Percentiles rank a stretch among this genome's conserved stretches.
These are phyloP conservation scores for Eulemur mongoz DNA, from an alignment of 2,797 vertebrate species.

Conservation along the genomic window DNA sequence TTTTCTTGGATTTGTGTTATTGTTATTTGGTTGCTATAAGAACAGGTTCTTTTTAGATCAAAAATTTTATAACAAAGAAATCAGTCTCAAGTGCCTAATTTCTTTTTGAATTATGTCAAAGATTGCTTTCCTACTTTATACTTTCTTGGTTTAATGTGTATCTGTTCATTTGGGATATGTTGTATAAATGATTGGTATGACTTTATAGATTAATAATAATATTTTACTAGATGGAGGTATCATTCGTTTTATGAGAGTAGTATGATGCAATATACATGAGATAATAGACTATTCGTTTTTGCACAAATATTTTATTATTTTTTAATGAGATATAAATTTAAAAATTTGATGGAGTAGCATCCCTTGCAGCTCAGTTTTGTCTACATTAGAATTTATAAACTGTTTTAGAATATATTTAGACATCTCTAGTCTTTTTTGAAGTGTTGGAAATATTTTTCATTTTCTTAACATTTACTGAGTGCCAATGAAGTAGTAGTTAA, in stretches of 20 bases:
- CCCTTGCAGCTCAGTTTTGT: conserved; percentile 11
- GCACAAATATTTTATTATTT: conserved; percentile 3
- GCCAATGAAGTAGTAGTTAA: conserved; percentile 4
- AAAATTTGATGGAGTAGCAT: background rate
- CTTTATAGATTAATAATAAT: background rate
- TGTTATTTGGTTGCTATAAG: conserved; percentile 10
- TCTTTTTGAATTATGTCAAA: conserved; percentile 24
- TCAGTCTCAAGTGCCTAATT: background rate
- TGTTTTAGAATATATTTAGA: conserved; percentile 49
- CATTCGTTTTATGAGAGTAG: background rate
- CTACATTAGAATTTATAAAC: background rate
- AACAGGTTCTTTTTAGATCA: conserved; percentile 31
- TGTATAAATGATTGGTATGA: background rate
- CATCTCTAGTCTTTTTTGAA: conserved; percentile 23
- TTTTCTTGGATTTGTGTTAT: conserved; percentile 34
- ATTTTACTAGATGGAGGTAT: background rate
- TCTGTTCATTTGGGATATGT: background rate
- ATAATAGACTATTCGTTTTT: background rate
- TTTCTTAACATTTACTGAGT: conserved; percentile 30
- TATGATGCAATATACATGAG: background rate
- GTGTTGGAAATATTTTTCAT: conserved; percentile 38
- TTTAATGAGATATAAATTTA: background rate
- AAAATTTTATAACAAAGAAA: background rate
- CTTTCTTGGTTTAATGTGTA: conserved; percentile 11
- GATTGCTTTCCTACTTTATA: conserved; percentile 6